These are phyloP conservation scores for Littorina saxatilis DNA, from an alignment of 1,140 invertebrate genomes.

Conservation along the genomic window DNA sequence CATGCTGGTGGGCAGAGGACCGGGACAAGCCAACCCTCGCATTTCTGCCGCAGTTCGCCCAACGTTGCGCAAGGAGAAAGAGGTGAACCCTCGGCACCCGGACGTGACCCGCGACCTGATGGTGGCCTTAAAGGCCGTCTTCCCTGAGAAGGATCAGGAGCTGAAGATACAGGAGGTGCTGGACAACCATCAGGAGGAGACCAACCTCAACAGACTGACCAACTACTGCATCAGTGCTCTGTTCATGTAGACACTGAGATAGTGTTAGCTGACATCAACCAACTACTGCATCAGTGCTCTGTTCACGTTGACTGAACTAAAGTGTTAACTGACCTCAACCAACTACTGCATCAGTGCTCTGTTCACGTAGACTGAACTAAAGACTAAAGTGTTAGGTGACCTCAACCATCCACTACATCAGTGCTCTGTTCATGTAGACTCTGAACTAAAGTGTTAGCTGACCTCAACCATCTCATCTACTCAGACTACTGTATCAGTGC, in stretches of 20 bases:
- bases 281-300: too few species aligned
- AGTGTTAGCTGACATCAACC: too few species aligned
- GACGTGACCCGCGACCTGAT: conserved; percentile 50
- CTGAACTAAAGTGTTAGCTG: too few species aligned
- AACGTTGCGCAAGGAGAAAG: too few species aligned
- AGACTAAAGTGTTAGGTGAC: too few species aligned
- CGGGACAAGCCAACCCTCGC: background rate
- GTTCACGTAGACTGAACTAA: conserved; percentile 21
- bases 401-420: too few species aligned
- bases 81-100: conserved; percentile 20
- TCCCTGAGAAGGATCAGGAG: conserved; percentile 51
- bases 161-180: conserved; percentile 51
- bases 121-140: conserved; percentile 51
- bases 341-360: conserved; percentile 53
- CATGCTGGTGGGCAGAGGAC: too few species aligned
- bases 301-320: too few species aligned
- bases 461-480: too few species aligned
- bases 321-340: too few species aligned
- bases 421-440: too few species aligned
- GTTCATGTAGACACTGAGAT: conserved; percentile 23
- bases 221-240: conserved; percentile 53
- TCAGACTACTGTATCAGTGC: conserved; percentile 54
- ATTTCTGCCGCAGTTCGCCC: background rate
- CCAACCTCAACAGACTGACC: conserved; percentile 55
- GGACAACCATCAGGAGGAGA: conserved; percentile 55